Evolutionary conservation across 2,113 vertebrate species (phyloP), one percentile per base, ranked within the genome.

Genomic region (Ardeotis arabs): DNA sequence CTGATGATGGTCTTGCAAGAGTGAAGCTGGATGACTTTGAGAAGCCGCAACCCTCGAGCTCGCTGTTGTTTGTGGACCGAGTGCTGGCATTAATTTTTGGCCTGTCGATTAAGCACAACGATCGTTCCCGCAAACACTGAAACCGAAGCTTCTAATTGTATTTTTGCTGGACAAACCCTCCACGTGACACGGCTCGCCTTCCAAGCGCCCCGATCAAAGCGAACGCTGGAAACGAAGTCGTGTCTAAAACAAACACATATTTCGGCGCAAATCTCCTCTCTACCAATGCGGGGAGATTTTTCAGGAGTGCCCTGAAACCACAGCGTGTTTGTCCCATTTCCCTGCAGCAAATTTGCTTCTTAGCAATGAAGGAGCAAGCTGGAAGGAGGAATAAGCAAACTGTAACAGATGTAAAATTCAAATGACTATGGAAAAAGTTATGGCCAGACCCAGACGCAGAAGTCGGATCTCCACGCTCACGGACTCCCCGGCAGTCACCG

Each of bases 321-420:
- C 49, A 52, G 74, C 19, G 2, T 8, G 15, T n/a, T 81, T 41
- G 58, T 37, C 77, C 49, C 2, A 15, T 66, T 69, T 56, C 59
- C 37, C 70, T 47, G 77, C 35, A 24, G 66, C 29, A 27, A 49
- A 44, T 44, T 33, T 0, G 2, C 22, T 45, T 74, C 31, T 45
- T 62, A 84, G 83, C 68, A 66, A 41, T 53, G 85, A 52, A 63
- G 45, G 73, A 66, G 21, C 4, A 39, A 87, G 12, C 29, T 74
- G 50, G 80, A 56, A 76, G 58, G 47, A n/a, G 62, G 39, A 62
- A 76, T 31, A 79, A 85, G 72, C 35, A 66, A 68, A 73, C 31
- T 11, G 3, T 23, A 50, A 14, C 16, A 24, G 0, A 0, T 10
- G 49, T 14, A 39, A 49, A 56, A 73, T 31, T 53, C n/a, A 37